phyloP scores from a whole-genome alignment of 1,140 invertebrate genomes.

The Nautilus pompilius region DNA sequence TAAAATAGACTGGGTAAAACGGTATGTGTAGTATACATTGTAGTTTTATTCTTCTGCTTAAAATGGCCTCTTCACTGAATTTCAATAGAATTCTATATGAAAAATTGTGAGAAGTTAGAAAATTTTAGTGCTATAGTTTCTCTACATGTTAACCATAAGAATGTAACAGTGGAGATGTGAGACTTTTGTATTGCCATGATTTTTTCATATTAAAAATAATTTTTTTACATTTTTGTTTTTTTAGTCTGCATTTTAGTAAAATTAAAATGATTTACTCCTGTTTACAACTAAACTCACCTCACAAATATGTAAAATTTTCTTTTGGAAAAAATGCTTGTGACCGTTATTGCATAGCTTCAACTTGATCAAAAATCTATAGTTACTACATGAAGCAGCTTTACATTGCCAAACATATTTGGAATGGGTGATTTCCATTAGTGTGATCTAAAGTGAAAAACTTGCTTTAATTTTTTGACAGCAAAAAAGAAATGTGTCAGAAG shows the following conservation, averaged over 20 bases:
- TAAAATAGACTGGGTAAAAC: conserved; percentile 59
- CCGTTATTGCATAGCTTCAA: too few species aligned
- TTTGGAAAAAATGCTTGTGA: too few species aligned
- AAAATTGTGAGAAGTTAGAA: not conserved
- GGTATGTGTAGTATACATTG: conserved; percentile 25
- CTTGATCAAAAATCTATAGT: too few species aligned
- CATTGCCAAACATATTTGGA: too few species aligned
- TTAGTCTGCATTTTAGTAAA: not conserved
- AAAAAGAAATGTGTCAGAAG: too few species aligned
- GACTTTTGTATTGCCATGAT: not conserved
- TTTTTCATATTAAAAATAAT: not conserved
- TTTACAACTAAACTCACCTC: too few species aligned
- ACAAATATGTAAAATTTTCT: too few species aligned
- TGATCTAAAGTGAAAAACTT: too few species aligned
- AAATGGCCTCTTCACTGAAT: not conserved
- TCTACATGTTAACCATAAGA: not conserved
- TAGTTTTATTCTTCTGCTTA: not conserved
- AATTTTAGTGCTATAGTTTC: not conserved
- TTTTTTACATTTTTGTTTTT: not conserved
- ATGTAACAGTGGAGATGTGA: not conserved
- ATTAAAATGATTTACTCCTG: not conserved
- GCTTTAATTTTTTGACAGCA: too few species aligned
- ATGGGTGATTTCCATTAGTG: too few species aligned
- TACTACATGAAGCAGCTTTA: too few species aligned
- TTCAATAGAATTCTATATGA: not conserved